Conservation (phyloP, 92 coral and sea anemone species). For the Palythoa heliodiscus region DNA sequence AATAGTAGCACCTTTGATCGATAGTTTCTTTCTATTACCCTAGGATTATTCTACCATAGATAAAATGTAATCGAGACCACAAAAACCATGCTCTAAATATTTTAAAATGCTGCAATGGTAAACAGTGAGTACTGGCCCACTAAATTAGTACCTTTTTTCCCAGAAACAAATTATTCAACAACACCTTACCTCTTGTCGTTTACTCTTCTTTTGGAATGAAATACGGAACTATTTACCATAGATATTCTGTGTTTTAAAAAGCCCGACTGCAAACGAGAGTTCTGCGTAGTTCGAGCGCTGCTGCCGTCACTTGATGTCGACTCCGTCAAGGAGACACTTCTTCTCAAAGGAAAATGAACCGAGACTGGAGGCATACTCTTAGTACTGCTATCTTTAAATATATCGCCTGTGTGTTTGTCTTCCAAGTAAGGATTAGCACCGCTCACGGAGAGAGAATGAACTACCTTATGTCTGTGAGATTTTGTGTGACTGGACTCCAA, state of each 20-base stretch:
- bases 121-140: not conserved
- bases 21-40: not conserved
- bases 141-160: not conserved
- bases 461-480: slow-evolving; percentile 55
- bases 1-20: not conserved
- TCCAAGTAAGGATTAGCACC: slow-evolving; percentile 51
- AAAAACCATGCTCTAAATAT: not conserved
- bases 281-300: slow-evolving; percentile 19
- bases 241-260: slow-evolving; percentile 57
- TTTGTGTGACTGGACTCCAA: not conserved
- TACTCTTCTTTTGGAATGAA: slow-evolving; percentile 64
- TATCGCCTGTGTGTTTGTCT: slow-evolving; percentile 3
- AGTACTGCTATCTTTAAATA: slow-evolving; percentile 6
- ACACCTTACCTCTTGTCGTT: slow-evolving; percentile 77
- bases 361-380: slow-evolving; percentile 17
- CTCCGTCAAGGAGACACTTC: slow-evolving; percentile 72
- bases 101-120: too few species aligned
- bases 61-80: not conserved
- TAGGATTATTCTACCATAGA: not conserved
- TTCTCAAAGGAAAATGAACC: slow-evolving; percentile 43
- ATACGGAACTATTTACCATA: slow-evolving; percentile 63
- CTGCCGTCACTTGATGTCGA: slow-evolving; percentile 55
- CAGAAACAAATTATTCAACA: not conserved
- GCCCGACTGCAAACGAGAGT: slow-evolving; percentile 38
- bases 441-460: slow-evolving; percentile 83